Conservation (phyloP, 1,140 invertebrate species). For the Steinernema khuongi region DNA sequence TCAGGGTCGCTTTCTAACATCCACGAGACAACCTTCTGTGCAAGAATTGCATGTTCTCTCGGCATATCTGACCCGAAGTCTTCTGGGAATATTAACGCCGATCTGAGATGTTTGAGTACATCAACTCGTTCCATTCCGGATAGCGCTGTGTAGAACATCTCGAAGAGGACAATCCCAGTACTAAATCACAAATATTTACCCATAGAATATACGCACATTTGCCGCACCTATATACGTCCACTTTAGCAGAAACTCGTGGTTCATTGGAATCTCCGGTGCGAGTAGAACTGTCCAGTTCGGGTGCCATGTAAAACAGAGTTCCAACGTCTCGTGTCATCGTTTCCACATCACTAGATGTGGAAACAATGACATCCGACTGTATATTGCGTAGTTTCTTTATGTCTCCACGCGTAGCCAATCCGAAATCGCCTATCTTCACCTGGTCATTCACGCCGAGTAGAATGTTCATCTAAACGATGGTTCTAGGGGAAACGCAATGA, state of each 20-base stretch:
- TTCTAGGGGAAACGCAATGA: constrained; percentile 80
- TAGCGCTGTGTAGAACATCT: constrained; percentile 79
- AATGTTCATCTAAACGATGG: constrained; percentile 80
- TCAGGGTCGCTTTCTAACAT: constrained; percentile 33
- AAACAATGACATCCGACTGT: too few relatives aligned
- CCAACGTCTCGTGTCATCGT: constrained; percentile 73
- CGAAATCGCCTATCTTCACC: constrained; percentile 97
- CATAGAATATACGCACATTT: background rate
- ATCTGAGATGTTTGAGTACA: constrained; percentile 69
- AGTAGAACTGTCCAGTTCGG: constrained; percentile 69
- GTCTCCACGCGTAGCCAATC: constrained; percentile 77
- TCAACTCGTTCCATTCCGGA: constrained; percentile 83
- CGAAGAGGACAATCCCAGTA: constrained; percentile 62
- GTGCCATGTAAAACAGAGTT: constrained; percentile 85
- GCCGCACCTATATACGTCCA: constrained; percentile 74
- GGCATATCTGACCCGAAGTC: constrained; percentile 23
- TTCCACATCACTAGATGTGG: constrained; percentile 33
- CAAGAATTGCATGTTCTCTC: background rate
- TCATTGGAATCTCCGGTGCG: constrained; percentile 66
- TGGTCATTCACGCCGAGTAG: constrained; percentile 89
- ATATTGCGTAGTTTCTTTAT: constrained; percentile 58
- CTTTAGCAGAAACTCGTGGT: constrained; percentile 65
- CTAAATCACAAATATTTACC: constrained; percentile 42
- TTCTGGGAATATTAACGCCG: constrained; percentile 68
- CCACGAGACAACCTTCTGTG: constrained; percentile 13